Conservation (phyloP, 2,888 invertebrate species). For the Zaprionus obscuricornis region DNA sequence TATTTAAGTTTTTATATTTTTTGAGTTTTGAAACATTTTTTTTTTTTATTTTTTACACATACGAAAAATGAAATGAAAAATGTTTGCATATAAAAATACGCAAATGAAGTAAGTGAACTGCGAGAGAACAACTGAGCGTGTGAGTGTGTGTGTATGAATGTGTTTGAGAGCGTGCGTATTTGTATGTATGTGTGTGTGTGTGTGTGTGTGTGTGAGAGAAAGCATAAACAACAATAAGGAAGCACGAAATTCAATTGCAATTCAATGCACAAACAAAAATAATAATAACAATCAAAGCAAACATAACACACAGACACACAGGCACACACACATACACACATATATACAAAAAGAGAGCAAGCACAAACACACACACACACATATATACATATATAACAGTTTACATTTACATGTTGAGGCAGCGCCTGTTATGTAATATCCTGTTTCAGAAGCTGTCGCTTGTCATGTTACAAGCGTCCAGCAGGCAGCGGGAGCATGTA, state of each 20-base stretch:
- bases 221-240: constrained; percentile 28
- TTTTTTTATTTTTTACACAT: constrained; percentile 15
- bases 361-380: constrained; percentile 4
- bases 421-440: constrained; percentile 77
- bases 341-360: background rate
- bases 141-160: background rate
- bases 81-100: no score
- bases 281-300: constrained; percentile 33
- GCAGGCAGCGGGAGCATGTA: constrained; percentile 29
- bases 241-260: constrained; percentile 43
- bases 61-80: constrained; percentile 10
- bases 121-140: constrained; percentile 4
- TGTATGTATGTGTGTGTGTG: constrained; percentile 7
- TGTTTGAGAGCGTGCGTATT: constrained; percentile 7
- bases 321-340: constrained; percentile 1
- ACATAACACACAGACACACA: constrained; percentile 22
- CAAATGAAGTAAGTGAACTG: constrained; percentile 20
- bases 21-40: constrained; percentile 34
- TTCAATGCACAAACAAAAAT: constrained; percentile 37
- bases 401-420: constrained; percentile 55
- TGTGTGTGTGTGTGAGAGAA: constrained; percentile 30
- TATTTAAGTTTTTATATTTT: constrained; percentile 41
- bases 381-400: no score
- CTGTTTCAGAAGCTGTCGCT: constrained; percentile 73
- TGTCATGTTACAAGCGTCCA: constrained; percentile 72